Evolutionary conservation across 2,113 vertebrate species (phyloP).

Genomic region (Melanocharis versteri): DNA sequence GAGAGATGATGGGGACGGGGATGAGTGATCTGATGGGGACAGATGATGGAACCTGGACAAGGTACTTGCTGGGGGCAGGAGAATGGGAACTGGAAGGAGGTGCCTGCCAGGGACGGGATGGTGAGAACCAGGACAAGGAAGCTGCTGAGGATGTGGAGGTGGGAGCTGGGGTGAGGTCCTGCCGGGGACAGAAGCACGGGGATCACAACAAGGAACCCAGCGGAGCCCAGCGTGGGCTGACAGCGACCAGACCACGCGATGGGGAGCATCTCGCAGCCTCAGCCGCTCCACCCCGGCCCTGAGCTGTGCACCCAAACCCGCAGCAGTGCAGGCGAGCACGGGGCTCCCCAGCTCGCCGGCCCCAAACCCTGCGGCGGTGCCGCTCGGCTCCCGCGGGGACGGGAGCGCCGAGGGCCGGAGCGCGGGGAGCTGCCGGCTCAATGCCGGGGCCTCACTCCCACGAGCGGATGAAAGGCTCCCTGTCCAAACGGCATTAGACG

Average conservation of each 20-base stretch:
- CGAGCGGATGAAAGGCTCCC: conserved; percentile 65
- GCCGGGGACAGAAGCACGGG: neutral
- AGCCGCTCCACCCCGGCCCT: accelerated
- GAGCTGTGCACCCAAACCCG: neutral
- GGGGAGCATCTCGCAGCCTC: neutral
- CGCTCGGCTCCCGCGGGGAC: neutral
- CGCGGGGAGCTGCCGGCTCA: neutral
- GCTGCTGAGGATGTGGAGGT: neutral
- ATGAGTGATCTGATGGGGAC: neutral
- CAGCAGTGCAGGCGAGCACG: accelerated
- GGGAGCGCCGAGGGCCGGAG: conserved; percentile 53
- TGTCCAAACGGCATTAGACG: conserved; percentile 64
- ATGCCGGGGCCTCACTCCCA: conserved; percentile 52
- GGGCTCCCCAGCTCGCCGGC: accelerated
- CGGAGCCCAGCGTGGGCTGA: accelerated
- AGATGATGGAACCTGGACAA: neutral
- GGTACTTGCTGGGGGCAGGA: neutral
- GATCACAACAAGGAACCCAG: accelerated
- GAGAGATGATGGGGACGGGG: no score
- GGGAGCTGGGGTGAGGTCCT: accelerated
- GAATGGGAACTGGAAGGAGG: no score
- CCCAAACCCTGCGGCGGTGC: accelerated
- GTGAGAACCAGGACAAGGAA: neutral
- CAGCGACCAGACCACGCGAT: accelerated
- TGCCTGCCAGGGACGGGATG: accelerated